Percentiles rank a stretch among this genome's conserved stretches.
These are phyloP conservation scores for Daboia siamensis DNA, from an alignment of 2,113 vertebrate species.

Conservation along the genomic window DNA sequence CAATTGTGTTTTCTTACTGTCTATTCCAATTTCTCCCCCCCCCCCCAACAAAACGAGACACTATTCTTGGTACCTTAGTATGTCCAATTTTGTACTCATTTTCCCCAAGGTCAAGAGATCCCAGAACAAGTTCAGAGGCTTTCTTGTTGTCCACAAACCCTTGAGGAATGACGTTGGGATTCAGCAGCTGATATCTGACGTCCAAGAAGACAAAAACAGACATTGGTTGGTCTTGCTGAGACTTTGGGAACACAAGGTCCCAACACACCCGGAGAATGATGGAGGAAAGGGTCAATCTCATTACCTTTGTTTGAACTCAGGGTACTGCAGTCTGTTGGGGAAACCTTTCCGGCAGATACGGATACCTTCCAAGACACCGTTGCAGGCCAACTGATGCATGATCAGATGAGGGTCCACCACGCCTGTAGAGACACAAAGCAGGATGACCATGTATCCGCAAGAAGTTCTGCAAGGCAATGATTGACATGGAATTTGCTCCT, in stretches of 20 bases:
- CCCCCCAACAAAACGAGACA: not conserved
- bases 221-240: not conserved
- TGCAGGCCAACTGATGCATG: slow-evolving; percentile 58
- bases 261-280: not conserved
- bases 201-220: not conserved
- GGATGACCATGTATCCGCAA: not conserved
- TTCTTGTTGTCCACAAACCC: slow-evolving; percentile 51
- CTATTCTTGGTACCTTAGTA: slow-evolving; percentile 8
- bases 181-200: slow-evolving; percentile 53
- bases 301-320: slow-evolving; percentile 62
- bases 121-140: slow-evolving; percentile 44
- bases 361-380: slow-evolving; percentile 56
- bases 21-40: too few species aligned
- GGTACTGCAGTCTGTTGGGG: slow-evolving; percentile 56
- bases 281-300: not conserved
- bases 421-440: slow-evolving; percentile 27
- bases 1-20: not conserved
- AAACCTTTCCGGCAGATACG: slow-evolving; percentile 63
- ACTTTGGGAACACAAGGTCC: not conserved
- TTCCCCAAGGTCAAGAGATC: not conserved
- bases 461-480: not conserved
- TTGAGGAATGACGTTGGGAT: slow-evolving; percentile 49
- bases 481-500: not conserved
- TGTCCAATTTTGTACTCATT: slow-evolving; percentile 52
- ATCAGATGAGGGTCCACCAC: slow-evolving; percentile 52